phyloP scores from a whole-genome alignment of 1,140 invertebrate genomes.

The Globodera ellingtonae region DNA sequence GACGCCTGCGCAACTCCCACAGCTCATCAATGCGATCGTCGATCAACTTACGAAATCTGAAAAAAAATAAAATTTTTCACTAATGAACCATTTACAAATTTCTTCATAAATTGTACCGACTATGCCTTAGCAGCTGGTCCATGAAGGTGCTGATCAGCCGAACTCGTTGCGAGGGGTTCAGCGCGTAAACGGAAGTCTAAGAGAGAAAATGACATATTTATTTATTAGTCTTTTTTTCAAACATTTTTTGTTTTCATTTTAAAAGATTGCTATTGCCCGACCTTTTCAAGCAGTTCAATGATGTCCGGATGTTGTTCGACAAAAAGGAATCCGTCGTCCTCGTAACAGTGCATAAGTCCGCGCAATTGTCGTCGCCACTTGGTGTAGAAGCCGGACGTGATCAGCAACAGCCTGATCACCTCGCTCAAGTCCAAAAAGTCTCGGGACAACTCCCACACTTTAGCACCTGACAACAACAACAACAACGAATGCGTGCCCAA shows the following conservation, averaged over 20 bases:
- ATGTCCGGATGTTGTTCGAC: constrained; percentile 24
- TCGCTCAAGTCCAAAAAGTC: constrained; percentile 34
- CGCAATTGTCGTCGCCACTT: constrained; percentile 26
- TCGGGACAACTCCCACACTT: constrained; percentile 20
- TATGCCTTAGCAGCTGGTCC: constrained; percentile 34
- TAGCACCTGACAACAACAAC: constrained; percentile 13
- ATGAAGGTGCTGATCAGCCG: constrained; percentile 31
- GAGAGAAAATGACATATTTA: not conserved
- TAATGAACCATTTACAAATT: not conserved
- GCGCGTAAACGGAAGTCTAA: constrained; percentile 36
- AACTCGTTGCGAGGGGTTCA: constrained; percentile 29
- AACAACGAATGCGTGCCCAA: too few species aligned
- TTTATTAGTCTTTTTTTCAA: not conserved
- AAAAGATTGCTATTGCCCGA: not conserved
- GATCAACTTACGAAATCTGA: constrained; percentile 29
- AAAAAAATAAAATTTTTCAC: too few species aligned
- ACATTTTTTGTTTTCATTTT: not conserved
- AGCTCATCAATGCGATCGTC: constrained; percentile 35
- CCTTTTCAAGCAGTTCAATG: constrained; percentile 36
- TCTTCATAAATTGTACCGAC: not conserved
- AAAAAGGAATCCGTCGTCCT: constrained; percentile 41
- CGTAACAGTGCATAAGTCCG: constrained; percentile 41
- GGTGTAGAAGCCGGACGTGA: constrained; percentile 40
- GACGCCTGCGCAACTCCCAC: constrained; percentile 20
- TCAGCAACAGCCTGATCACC: constrained; percentile 31